Base-by-base conservation (phyloP, 2,113 vertebrate species). In the Atractosteus spatula region DNA sequence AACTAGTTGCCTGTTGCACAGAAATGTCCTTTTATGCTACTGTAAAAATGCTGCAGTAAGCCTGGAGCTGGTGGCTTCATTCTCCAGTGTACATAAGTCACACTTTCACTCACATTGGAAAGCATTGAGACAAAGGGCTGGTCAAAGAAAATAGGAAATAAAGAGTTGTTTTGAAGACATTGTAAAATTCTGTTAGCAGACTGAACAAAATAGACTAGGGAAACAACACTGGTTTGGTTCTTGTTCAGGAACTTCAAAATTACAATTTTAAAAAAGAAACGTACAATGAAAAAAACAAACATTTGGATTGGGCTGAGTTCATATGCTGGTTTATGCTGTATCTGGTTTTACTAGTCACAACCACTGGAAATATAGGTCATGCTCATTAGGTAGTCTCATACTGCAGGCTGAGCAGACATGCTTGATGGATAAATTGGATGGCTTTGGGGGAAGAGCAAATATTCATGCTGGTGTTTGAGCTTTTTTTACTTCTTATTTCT, bases 401-500 rank as follows among this genome's bases (percentile, higher is more conserved):
- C 73, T n/a, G 69, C 70, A 3, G 71, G 74, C 81, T 72, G 79
- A 77, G 56, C 74, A 71, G 79, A 77, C 86, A 85, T 80, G 87
- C 87, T 80, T 59, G 62, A 69, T 62, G 72, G 59, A 14, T 59
- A 56, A 66, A 16, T 43, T 62, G 55, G 56, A 64, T 51, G 59
- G 55, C 69, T 14, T 51, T 70, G 83, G 77, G 78, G 81, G 47
- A 10, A 10, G 76, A 72, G 83, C 77, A 51, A 51, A 4, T 73
- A 83, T 86, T 92, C 88, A 91, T 92, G 91, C 91, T 93, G 90
- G 91, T 93, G 89, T 88, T 90, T 71, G 74, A 78, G 76, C 76
- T 78, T 62, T 80, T 78, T 75, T 82, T 65, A 78, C 75, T 79
- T 69, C 70, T 66, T 68, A 66, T 65, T 57, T 14, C 41, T 17